Conservation (phyloP, 92 coral and sea anemone species). For the Palythoa grandis region DNA sequence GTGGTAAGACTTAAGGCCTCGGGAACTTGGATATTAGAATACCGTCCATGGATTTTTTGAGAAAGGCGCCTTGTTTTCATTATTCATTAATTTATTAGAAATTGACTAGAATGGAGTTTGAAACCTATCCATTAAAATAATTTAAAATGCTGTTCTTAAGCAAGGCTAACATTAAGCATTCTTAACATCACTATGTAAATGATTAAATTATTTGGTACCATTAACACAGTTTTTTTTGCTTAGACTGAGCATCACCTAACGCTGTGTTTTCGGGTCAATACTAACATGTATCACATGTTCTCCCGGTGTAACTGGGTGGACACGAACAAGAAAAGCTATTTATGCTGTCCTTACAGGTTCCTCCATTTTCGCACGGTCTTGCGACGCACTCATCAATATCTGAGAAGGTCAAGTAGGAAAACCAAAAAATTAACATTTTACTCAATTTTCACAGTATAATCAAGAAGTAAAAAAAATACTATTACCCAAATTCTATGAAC, state of each 20-base stretch:
- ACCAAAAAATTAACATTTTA: not conserved
- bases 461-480: not conserved
- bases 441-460: not conserved
- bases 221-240: not conserved
- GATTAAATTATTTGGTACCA: not conserved
- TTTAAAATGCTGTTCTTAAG: too few species aligned
- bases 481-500: too few species aligned
- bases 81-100: too few species aligned
- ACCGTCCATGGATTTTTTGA: too few species aligned
- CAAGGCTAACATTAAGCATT: too few species aligned
- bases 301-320: slow-evolving; percentile 8
- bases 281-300: slow-evolving; percentile 20
- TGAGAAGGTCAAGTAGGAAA: not conserved
- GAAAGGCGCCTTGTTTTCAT: too few species aligned
- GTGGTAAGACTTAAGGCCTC: too few species aligned
- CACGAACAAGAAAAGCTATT: slow-evolving; percentile 21
- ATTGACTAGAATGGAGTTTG: too few species aligned
- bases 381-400: slow-evolving; percentile 49
- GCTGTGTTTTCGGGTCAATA: not conserved
- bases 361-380: slow-evolving; percentile 46
- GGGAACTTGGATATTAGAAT: too few species aligned
- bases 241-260: not conserved
- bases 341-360: slow-evolving; percentile 8
- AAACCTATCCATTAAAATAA: too few species aligned
- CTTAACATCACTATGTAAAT: not conserved